A percentile compares a stretch with the other conserved stretches of the same genome.
phyloP scores from a whole-genome alignment of 2,797 vertebrate species.

The Scolopax rusticola region DNA sequence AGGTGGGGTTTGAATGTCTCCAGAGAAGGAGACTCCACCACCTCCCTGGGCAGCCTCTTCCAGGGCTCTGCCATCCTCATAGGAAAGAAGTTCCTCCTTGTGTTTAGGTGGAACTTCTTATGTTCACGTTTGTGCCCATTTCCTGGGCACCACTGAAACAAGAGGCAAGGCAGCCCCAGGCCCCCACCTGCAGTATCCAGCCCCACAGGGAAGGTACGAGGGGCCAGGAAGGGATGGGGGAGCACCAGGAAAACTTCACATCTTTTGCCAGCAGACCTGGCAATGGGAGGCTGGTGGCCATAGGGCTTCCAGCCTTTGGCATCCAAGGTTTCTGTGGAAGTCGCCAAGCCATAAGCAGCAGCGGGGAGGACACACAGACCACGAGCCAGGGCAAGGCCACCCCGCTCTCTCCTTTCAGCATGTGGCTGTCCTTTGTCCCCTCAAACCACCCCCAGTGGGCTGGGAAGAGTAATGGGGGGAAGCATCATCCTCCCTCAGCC shows the following conservation, averaged over 20 bases:
- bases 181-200: accelerated
- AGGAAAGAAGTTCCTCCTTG: too few species aligned
- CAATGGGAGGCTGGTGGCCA: accelerated
- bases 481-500: neutral
- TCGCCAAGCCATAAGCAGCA: accelerated
- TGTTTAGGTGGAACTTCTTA: too few species aligned
- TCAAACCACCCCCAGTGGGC: too few species aligned
- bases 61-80: too few species aligned
- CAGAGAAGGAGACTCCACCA: too few species aligned
- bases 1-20: too few species aligned
- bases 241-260: accelerated
- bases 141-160: too few species aligned
- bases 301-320: neutral
- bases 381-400: neutral
- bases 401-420: accelerated
- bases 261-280: neutral
- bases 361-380: accelerated
- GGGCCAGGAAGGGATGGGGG: neutral
- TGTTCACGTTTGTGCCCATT: too few species aligned
- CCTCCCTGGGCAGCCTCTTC: too few species aligned
- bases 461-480: neutral
- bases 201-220: neutral
- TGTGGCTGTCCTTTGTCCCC: neutral
- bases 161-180: neutral
- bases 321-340: neutral